phyloP scores from a whole-genome alignment of 2,797 vertebrate genomes.

The Delichon dasypus region DNA sequence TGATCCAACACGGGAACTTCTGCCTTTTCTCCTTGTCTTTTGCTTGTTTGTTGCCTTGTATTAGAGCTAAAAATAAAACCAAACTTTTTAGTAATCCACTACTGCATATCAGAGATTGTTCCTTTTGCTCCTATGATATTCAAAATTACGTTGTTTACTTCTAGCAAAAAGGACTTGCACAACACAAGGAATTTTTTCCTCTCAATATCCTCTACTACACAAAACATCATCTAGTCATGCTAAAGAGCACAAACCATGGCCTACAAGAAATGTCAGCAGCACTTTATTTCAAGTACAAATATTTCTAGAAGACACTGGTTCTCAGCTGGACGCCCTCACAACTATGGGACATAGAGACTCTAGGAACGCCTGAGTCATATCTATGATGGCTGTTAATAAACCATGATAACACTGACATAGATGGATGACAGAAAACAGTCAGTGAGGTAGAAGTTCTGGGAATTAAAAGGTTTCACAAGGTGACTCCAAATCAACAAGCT shows the following conservation, averaged over 20 bases:
- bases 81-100: background rate
- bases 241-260: background rate
- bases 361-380: background rate
- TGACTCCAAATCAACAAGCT: background rate
- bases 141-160: background rate
- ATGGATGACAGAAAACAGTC: background rate
- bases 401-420: rapidly evolving
- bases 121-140: background rate
- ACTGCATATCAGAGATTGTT: background rate
- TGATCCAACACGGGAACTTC: constrained; percentile 76
- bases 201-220: background rate
- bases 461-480: background rate
- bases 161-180: background rate
- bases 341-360: background rate
- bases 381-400: background rate
- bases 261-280: background rate
- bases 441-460: background rate
- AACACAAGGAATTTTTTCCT: background rate
- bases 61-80: constrained; percentile 54
- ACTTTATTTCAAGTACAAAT: background rate
- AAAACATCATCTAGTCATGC: background rate
- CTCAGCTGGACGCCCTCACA: background rate
- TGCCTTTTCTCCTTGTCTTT: constrained; percentile 47
- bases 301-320: background rate
- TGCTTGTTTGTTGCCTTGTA: constrained; percentile 61